Conservation (phyloP, 2,888 invertebrate species). For the Ennomos quercinarius region DNA sequence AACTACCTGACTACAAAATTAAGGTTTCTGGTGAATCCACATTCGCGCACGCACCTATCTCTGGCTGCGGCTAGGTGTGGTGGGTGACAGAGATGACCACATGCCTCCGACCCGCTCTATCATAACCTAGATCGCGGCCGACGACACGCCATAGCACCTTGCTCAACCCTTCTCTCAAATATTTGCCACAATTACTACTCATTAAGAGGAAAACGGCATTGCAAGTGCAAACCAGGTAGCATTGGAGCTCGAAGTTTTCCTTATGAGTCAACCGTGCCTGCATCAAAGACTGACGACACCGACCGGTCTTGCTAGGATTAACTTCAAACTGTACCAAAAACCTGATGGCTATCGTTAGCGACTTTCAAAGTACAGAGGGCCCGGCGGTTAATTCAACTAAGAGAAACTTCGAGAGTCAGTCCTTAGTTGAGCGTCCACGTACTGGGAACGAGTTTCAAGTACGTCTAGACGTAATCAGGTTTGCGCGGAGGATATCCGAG, state of each 20-base stretch:
- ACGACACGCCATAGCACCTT: conserved; percentile 60
- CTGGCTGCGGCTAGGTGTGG: conserved; percentile 39
- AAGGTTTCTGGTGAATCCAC: conserved; percentile 40
- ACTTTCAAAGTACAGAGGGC: conserved; percentile 31
- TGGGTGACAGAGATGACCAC: conserved; percentile 56
- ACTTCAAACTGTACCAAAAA: conserved; percentile 6
- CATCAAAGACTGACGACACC: conserved; percentile 18
- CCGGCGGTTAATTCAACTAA: conserved; percentile 17
- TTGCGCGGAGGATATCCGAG: conserved; percentile 43
- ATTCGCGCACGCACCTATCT: conserved; percentile 40
- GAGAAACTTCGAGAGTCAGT: conserved; percentile 30
- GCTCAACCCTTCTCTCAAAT: conserved; percentile 65
- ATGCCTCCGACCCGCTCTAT: conserved; percentile 52
- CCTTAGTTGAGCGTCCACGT: conserved; percentile 19
- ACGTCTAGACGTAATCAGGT: conserved; percentile 33
- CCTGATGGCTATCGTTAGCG: conserved; percentile 12
- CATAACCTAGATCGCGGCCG: conserved; percentile 66
- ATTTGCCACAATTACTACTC: conserved; percentile 54
- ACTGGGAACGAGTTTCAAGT: conserved; percentile 35
- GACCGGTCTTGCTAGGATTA: conserved; percentile 13
- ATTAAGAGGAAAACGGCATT: conserved; percentile 45
- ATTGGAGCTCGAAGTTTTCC: conserved; percentile 30
- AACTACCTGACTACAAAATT: conserved; percentile 26
- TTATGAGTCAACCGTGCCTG: conserved; percentile 22
- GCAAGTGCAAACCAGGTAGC: conserved; percentile 21